These are phyloP conservation scores for Tapirus indicus DNA, from an alignment of 2,797 vertebrate species.

Conservation along the genomic window DNA sequence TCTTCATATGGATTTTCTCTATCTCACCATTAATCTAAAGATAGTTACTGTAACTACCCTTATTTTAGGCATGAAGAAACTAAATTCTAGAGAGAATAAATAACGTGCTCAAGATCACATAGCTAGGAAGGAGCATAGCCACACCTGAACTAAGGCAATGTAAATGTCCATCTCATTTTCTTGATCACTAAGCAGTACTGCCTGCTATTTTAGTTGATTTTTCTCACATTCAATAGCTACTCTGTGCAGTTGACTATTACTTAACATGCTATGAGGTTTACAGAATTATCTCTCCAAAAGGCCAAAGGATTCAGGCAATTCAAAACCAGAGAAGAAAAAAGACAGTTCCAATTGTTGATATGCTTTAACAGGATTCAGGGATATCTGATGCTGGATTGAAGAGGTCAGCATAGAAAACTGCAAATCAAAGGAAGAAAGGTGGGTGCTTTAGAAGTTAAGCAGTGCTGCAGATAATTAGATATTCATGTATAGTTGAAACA, in stretches of 20 bases:
- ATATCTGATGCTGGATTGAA: not conserved
- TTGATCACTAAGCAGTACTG: not conserved
- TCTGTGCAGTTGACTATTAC: not conserved
- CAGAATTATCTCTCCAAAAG: not conserved
- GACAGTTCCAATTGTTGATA: not conserved
- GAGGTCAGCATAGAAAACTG: not conserved
- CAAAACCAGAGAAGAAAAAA: not conserved
- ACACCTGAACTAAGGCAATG: not conserved
- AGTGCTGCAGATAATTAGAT: not conserved
- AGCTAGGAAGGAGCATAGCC: not conserved
- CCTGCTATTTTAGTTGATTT: not conserved
- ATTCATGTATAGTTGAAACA: not conserved
- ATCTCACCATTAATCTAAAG: not conserved
- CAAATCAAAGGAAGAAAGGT: not conserved
- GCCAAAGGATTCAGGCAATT: not conserved
- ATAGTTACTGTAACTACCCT: not conserved
- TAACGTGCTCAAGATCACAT: not conserved
- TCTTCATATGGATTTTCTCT: not conserved
- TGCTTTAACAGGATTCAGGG: not conserved
- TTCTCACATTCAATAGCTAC: not conserved
- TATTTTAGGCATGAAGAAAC: not conserved
- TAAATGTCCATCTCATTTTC: not conserved
- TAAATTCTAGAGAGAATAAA: not conserved
- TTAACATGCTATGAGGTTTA: not conserved
- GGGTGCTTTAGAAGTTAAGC: not conserved